Percentiles rank a stretch among this genome's conserved stretches.
These are phyloP conservation scores for Lepus timidus DNA, from an alignment of 2,113 vertebrate genomes.

Conservation along the genomic window DNA sequence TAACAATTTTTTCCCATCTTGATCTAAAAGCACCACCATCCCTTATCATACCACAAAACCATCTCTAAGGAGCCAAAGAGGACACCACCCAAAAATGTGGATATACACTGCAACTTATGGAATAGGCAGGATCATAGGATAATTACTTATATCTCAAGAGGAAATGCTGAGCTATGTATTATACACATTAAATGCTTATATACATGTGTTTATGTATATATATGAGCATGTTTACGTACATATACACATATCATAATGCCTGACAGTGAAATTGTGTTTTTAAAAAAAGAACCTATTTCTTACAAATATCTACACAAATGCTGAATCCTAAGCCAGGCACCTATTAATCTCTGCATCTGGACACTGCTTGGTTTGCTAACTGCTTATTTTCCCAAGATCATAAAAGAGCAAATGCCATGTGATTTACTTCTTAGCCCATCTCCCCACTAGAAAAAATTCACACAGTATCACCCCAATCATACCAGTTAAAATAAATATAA, in stretches of 20 bases:
- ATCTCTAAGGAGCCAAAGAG: not conserved
- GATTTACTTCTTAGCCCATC: not conserved
- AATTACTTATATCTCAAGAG: conserved; percentile 54
- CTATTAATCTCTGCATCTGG: not conserved
- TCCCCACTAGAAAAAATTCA: not conserved
- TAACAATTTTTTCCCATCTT: conserved; percentile 49
- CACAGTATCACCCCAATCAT: not conserved
- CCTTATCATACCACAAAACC: not conserved
- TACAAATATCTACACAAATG: conserved; percentile 32
- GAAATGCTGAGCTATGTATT: conserved; percentile 15
- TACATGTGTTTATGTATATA: not conserved
- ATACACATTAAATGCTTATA: not conserved
- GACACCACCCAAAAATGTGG: not conserved
- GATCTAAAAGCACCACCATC: not conserved
- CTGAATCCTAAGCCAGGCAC: not conserved
- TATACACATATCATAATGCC: not conserved
- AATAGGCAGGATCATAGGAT: conserved; percentile 8
- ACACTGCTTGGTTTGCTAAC: not conserved
- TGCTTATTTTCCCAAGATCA: conserved; percentile 53
- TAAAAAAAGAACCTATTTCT: conserved; percentile 31
- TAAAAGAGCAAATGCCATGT: conserved; percentile 48
- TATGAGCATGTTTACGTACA: not conserved
- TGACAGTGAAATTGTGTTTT: conserved; percentile 26
- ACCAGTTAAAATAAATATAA: conserved; percentile 32
- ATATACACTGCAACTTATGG: not conserved